Percentiles rank a stretch among this genome's conserved stretches.
Conservation (phyloP, 2,888 invertebrate genomes). For the Scelioninae gen. 1 region DNA sequence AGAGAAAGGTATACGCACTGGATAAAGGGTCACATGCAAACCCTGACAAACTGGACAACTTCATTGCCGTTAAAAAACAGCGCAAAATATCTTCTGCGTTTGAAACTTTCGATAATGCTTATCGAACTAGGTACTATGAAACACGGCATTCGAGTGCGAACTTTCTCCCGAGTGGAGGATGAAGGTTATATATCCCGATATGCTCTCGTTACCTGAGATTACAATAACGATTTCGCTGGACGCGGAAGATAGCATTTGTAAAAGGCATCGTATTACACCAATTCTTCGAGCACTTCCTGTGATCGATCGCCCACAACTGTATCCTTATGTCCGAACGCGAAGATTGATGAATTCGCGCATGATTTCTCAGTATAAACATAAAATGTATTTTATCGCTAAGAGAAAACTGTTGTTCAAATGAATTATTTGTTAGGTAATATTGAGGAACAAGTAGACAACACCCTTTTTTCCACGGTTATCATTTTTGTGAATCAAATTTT, state of each 20-base stretch:
- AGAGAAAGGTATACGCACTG: conserved; percentile 25
- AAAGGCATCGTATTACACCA: conserved; percentile 24
- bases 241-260: conserved; percentile 40
- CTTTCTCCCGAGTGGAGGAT: conserved; percentile 51
- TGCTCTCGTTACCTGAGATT: conserved; percentile 48
- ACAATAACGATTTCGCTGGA: conserved; percentile 49
- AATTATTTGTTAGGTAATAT: conserved; percentile 20
- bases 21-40: conserved; percentile 2
- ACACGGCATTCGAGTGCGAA: conserved; percentile 39
- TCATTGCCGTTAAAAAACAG: conserved; percentile 36
- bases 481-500: background rate
- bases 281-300: conserved; percentile 20
- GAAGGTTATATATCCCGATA: conserved; percentile 42
- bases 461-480: background rate
- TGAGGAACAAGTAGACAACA: conserved; percentile 14
- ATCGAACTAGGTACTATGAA: conserved; percentile 46
- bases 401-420: conserved; percentile 11
- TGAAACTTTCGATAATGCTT: conserved; percentile 52
- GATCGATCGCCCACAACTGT: conserved; percentile 24
- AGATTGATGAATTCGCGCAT: conserved; percentile 22
- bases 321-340: conserved; percentile 15
- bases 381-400: conserved; percentile 36
- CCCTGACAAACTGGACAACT: conserved; percentile 37
- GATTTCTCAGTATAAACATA: conserved; percentile 23
- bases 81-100: conserved; percentile 7